Percentiles rank a stretch among this genome's conserved stretches.
These are phyloP conservation scores for Leucopsar rothschildi DNA, from an alignment of 2,113 vertebrate species.

Conservation along the genomic window DNA sequence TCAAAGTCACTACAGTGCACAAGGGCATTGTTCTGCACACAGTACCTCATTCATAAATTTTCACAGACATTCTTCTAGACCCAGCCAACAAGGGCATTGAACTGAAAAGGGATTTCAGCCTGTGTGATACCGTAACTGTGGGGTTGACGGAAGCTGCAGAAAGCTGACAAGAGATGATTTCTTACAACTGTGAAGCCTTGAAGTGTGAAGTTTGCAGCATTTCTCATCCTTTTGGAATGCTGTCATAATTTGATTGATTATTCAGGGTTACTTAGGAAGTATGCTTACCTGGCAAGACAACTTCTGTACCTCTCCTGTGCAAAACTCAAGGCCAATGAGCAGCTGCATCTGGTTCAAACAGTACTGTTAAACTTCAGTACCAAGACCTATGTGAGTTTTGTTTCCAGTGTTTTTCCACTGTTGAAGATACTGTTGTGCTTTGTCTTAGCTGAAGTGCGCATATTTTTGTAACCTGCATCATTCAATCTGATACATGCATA, in stretches of 20 bases:
- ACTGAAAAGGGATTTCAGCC: not conserved
- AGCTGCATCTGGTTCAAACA: not conserved
- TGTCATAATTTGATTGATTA: constrained; percentile 56
- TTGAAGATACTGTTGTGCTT: not conserved
- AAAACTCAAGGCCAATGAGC: not conserved
- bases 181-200: constrained; percentile 20
- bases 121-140: not conserved
- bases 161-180: constrained; percentile 45
- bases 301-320: not conserved
- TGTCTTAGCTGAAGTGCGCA: not conserved
- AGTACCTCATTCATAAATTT: not conserved
- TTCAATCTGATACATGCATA: not conserved
- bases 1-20: accelerated
- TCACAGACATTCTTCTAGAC: not conserved
- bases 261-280: constrained; percentile 39
- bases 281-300: not conserved
- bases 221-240: constrained; percentile 33
- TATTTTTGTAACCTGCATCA: accelerated
- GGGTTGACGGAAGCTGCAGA: not conserved
- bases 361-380: not conserved
- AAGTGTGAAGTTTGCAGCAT: not conserved
- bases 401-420: not conserved
- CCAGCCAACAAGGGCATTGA: not conserved
- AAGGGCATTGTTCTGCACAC: not conserved
- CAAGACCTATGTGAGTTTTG: not conserved